Evolutionary conservation across 2,797 vertebrate species (phyloP).

Genomic region (Anabacerthia variegaticeps): DNA sequence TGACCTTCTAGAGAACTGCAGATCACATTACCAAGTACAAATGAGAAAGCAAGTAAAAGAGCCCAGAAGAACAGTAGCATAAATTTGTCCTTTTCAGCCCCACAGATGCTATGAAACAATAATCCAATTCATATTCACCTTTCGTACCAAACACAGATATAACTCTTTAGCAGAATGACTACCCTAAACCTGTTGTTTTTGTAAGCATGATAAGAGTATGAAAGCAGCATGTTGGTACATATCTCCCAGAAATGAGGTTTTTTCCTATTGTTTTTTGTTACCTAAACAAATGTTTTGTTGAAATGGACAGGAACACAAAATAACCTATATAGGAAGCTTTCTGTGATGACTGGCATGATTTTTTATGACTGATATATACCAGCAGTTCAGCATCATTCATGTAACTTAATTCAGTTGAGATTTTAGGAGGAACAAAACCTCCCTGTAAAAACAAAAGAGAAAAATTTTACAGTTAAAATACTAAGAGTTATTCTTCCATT

Average conservation of each 20-base stretch:
- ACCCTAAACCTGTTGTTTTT: not conserved
- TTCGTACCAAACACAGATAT: not conserved
- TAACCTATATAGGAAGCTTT: not conserved
- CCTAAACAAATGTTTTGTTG: not conserved
- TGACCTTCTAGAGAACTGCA: not conserved
- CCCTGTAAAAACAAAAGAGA: rapidly evolving
- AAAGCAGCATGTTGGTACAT: not conserved
- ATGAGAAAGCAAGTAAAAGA: not conserved
- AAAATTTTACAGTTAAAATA: not conserved
- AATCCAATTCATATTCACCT: not conserved
- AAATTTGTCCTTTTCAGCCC: not conserved
- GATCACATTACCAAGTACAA: not conserved
- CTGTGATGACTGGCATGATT: not conserved
- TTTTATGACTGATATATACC: not conserved
- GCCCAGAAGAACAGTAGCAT: not conserved
- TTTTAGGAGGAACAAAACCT: not conserved
- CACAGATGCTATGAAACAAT: not conserved
- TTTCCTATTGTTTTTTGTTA: not conserved
- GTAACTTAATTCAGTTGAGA: not conserved
- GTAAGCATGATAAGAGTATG: not conserved
- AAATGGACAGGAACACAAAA: not conserved
- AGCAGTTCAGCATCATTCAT: not conserved
- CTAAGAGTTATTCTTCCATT: not conserved
- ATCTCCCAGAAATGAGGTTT: not conserved
- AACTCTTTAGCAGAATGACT: not conserved